Base-by-base conservation (phyloP, 2,113 vertebrate species). In the Petrocephalus zakoni region DNA sequence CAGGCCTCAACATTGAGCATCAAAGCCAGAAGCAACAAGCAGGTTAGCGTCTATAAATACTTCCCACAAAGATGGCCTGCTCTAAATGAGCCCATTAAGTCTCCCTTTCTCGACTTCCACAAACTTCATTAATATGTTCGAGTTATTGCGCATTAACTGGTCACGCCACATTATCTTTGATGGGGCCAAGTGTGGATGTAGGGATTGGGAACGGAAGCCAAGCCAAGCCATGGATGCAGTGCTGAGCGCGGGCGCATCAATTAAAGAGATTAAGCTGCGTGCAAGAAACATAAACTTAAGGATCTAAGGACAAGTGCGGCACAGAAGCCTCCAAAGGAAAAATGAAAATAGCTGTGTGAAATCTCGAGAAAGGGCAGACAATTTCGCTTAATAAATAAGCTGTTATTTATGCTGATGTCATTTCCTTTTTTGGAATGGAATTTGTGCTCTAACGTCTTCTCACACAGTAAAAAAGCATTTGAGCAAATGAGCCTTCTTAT, bases 381-480 rank as follows among this genome's bases (percentile, higher is more conserved):
- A 37, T 78, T 42, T 19, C 15, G 2, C 34, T 78, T 78, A 15
- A 78, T 78, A 7, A 78, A 42, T 78, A 78, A 42, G 37, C 34
- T 42, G 34, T 78, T 78, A 17, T 78, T 78, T 42, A 34, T 78
- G 34, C 29, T 42, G 29, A 42, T 78, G 34, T 78, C 13, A 78
- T 78, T 78, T 78, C 34, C 34, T 78, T 78, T 78, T 78, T 42
- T 78, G 37, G 72, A 78, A 78, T 78, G 72, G 34, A 78, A 78
- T 19, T 78, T 78, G 29, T 78, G 72, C 11, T 68, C 25, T 42
- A 19, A 42, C 5, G 6, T 78, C 72, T 34, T 42, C 34, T 19
- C 6, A 8, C 29, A 78, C 34, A 19, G 37, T 78, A 42, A 78
- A 42, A 34, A 15, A n/a, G 34, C 37, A 78, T 34, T 42, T 0